These are phyloP conservation scores for Scaptomyza montana DNA, from an alignment of 1,140 invertebrate species.

Conservation along the genomic window DNA sequence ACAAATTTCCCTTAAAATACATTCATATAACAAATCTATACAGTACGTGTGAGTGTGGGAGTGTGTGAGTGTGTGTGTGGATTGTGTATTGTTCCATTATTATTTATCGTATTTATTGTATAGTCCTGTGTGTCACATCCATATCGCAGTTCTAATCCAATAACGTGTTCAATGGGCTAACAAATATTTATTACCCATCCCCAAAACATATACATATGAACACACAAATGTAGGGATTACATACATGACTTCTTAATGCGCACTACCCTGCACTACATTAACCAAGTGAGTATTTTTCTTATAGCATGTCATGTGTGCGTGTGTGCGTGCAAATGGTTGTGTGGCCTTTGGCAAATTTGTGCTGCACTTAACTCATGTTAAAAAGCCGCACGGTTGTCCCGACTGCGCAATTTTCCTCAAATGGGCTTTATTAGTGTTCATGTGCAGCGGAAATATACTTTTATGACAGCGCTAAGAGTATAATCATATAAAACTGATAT, in stretches of 20 bases:
- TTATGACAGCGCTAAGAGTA: conserved; percentile 52
- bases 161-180: conserved; percentile 70
- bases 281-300: conserved; percentile 38
- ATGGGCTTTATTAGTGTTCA: conserved; percentile 40
- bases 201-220: neutral
- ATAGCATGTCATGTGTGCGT: conserved; percentile 24
- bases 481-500: conserved; percentile 55
- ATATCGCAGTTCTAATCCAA: conserved; percentile 57
- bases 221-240: neutral
- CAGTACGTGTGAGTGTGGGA: conserved; percentile 26
- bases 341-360: conserved; percentile 64
- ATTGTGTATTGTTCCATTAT: conserved; percentile 36
- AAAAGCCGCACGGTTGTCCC: conserved; percentile 55
- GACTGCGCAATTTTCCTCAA: conserved; percentile 17
- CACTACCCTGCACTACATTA: conserved; percentile 52
- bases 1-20: conserved; percentile 46
- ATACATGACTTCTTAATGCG: conserved; percentile 30
- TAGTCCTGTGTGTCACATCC: conserved; percentile 34
- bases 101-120: conserved; percentile 53
- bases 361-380: conserved; percentile 65
- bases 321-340: conserved; percentile 28
- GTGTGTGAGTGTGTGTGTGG: conserved; percentile 20
- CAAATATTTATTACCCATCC: conserved; percentile 70
- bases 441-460: conserved; percentile 45
- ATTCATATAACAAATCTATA: conserved; percentile 49